Evolutionary conservation across 2,888 invertebrate species (phyloP).

Genomic region (Parnassius mnemosyne): DNA sequence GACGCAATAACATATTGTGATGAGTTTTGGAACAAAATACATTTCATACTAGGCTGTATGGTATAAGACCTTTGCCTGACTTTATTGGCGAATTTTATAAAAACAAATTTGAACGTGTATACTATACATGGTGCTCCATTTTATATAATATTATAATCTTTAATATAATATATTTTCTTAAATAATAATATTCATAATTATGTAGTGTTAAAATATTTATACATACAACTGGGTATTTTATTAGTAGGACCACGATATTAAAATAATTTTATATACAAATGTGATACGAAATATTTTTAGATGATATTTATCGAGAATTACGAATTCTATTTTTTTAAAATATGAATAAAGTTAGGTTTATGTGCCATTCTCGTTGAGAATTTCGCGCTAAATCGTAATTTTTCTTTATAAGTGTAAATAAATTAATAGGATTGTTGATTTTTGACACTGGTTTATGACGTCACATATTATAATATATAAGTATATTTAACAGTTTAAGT

Average conservation of each 20-base stretch:
- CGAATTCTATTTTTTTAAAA: constrained; percentile 42
- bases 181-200: not conserved
- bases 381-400: constrained; percentile 31
- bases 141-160: constrained; percentile 22
- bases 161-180: constrained; percentile 19
- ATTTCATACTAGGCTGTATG: too few species aligned
- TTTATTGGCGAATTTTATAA: too few species aligned
- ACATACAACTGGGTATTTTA: constrained; percentile 22
- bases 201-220: constrained; percentile 25
- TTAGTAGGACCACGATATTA: constrained; percentile 56
- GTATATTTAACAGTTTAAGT: constrained; percentile 56
- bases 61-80: too few species aligned
- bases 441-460: constrained; percentile 59
- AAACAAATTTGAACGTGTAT: not conserved
- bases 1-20: too few species aligned
- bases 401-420: constrained; percentile 39
- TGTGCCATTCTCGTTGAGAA: constrained; percentile 46
- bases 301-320: constrained; percentile 55
- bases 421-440: constrained; percentile 41
- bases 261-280: constrained; percentile 42
- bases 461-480: constrained; percentile 39
- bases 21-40: too few species aligned
- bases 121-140: constrained; percentile 48
- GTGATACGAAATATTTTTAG: constrained; percentile 75
- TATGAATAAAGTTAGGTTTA: constrained; percentile 41